phyloP scores from a whole-genome alignment of 2,113 vertebrate species.

The Ptyas mucosa region DNA sequence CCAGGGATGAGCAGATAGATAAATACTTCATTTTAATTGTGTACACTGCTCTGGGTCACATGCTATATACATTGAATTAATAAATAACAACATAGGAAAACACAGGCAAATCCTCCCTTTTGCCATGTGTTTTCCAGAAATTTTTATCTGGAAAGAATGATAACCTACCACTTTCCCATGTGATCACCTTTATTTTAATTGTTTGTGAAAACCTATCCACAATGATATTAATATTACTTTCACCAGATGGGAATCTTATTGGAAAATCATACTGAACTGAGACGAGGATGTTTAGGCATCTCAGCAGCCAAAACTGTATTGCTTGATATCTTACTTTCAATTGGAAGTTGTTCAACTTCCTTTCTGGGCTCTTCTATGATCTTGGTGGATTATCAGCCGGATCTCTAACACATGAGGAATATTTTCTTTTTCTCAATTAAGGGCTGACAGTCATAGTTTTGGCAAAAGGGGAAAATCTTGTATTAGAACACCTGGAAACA shows the following conservation, averaged over 20 bases:
- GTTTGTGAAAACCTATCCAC: slow-evolving; percentile 60
- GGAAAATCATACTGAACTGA: slow-evolving; percentile 54
- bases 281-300: slow-evolving; percentile 60
- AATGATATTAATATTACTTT: slow-evolving; percentile 50
- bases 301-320: slow-evolving; percentile 53
- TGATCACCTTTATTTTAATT: slow-evolving; percentile 64
- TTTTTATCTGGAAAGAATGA: slow-evolving; percentile 68
- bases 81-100: not conserved
- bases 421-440: not conserved
- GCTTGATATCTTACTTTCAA: slow-evolving; percentile 41
- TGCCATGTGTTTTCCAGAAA: slow-evolving; percentile 59
- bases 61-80: not conserved
- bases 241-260: slow-evolving; percentile 59
- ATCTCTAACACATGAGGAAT: slow-evolving; percentile 17
- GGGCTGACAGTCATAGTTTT: not conserved
- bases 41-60: not conserved
- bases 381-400: slow-evolving; percentile 44
- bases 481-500: not conserved
- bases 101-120: slow-evolving; percentile 69
- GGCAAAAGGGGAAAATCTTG: not conserved
- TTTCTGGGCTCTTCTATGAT: slow-evolving; percentile 45
- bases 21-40: not conserved
- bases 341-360: slow-evolving; percentile 43
- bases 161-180: slow-evolving; percentile 70
- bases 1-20: not conserved